These are phyloP conservation scores for Phalacrocorax aristotelis DNA, from an alignment of 2,113 vertebrate genomes.

Conservation along the genomic window DNA sequence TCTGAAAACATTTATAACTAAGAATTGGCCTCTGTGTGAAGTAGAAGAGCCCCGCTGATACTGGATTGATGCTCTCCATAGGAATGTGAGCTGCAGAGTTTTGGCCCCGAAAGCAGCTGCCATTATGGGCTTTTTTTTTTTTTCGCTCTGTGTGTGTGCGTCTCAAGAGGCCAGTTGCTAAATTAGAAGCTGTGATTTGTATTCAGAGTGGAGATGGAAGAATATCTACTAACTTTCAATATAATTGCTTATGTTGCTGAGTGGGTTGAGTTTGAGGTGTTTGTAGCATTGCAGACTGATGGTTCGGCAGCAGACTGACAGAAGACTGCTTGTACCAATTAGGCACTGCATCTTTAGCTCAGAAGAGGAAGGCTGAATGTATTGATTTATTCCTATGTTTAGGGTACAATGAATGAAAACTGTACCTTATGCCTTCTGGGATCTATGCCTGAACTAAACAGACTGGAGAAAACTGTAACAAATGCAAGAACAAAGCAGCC, in stretches of 20 bases:
- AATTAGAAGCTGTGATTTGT: conserved; percentile 23
- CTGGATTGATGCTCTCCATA: neutral
- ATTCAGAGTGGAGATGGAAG: neutral
- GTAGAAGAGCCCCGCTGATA: conserved; percentile 25
- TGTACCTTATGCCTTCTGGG: neutral
- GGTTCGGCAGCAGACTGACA: neutral
- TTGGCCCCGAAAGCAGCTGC: neutral
- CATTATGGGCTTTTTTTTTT: neutral
- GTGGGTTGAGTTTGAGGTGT: neutral
- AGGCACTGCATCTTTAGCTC: neutral
- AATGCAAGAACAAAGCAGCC: neutral
- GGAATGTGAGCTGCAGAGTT: neutral
- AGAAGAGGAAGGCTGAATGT: neutral
- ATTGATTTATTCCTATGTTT: neutral
- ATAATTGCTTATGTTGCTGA: conserved; percentile 1
- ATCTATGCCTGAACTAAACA: neutral
- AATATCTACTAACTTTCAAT: neutral
- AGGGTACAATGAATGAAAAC: neutral
- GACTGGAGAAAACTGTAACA: neutral
- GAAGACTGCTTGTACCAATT: neutral
- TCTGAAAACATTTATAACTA: conserved; percentile 7
- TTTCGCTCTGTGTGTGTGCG: neutral
- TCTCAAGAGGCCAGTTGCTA: neutral
- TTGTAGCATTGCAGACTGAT: neutral
- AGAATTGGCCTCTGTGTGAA: conserved; percentile 2